Conservation (phyloP, 2,888 invertebrate species). For the Lacanobia oleracea region DNA sequence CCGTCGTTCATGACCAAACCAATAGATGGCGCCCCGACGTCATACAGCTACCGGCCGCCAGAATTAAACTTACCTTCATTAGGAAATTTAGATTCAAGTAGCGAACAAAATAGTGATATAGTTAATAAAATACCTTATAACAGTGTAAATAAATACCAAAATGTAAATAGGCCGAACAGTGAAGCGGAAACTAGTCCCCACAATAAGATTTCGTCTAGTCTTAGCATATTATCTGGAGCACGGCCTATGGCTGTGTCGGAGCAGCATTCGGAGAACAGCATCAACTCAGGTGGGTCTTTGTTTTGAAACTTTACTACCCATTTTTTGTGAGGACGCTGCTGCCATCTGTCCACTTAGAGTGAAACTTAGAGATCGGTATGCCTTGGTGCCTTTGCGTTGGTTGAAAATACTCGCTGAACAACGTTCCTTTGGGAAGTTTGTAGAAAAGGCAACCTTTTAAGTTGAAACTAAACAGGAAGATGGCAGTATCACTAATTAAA, state of each 20-base stretch:
- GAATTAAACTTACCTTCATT: slow-evolving; percentile 86
- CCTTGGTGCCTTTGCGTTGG: background rate
- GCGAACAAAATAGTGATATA: slow-evolving; percentile 90
- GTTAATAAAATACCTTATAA: slow-evolving; percentile 89
- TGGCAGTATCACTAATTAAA: slow-evolving; percentile 24
- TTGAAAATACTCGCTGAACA: background rate
- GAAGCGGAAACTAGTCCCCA: slow-evolving; percentile 90
- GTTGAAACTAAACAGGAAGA: background rate
- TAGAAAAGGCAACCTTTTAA: background rate
- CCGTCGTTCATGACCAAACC: slow-evolving; percentile 90
- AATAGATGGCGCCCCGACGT: slow-evolving; percentile 87
- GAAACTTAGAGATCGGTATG: background rate
- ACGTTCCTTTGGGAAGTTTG: background rate
- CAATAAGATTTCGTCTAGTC: slow-evolving; percentile 91
- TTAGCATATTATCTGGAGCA: slow-evolving; percentile 87
- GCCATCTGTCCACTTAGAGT: slow-evolving; percentile 34
- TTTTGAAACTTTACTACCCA: background rate
- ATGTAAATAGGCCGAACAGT: slow-evolving; percentile 88
- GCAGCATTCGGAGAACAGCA: slow-evolving; percentile 87
- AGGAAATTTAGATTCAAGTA: slow-evolving; percentile 87
- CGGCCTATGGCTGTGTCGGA: slow-evolving; percentile 88
- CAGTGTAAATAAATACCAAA: slow-evolving; percentile 91
- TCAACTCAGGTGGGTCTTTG: slow-evolving; percentile 82
- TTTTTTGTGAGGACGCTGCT: background rate
- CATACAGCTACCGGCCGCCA: slow-evolving; percentile 86